phyloP scores from a whole-genome alignment of 2,797 vertebrate genomes.

The Astyanax mexicanus region DNA sequence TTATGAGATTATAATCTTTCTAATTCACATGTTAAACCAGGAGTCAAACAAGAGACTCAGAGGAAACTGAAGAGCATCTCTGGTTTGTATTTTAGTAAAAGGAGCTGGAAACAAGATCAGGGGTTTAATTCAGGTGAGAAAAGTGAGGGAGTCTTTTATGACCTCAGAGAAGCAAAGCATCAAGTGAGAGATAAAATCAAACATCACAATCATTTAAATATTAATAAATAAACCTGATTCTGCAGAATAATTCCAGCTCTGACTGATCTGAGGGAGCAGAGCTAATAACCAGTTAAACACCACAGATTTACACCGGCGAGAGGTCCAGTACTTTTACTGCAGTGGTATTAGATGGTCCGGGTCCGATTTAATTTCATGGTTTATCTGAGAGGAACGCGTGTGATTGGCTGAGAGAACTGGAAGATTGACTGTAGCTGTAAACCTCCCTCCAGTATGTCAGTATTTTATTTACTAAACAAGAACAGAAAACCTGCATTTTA shows the following conservation, averaged over 20 bases:
- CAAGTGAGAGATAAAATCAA: background rate
- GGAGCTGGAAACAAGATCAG: background rate
- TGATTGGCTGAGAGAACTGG: background rate
- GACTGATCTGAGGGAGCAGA: background rate
- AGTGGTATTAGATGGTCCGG: background rate
- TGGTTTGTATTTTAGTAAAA: background rate
- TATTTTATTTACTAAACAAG: background rate
- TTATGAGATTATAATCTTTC: background rate
- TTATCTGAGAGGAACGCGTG: conserved; percentile 18
- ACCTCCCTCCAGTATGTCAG: background rate
- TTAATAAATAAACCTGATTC: conserved; percentile 27
- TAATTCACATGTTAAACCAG: background rate
- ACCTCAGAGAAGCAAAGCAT: background rate
- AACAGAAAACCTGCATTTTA: background rate
- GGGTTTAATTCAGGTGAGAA: conserved; percentile 5
- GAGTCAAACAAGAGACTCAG: background rate
- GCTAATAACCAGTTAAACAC: conserved; percentile 21
- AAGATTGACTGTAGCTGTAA: background rate
- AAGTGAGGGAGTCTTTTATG: background rate
- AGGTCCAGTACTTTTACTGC: background rate
- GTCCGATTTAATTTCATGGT: conserved; percentile 9
- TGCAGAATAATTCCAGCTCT: conserved; percentile 7
- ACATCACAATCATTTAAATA: conserved; percentile 36
- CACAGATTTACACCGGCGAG: background rate
- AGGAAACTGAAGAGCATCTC: background rate